These are phyloP conservation scores for Leptonema lineaticorne DNA, from an alignment of 1,140 invertebrate genomes.

Conservation along the genomic window DNA sequence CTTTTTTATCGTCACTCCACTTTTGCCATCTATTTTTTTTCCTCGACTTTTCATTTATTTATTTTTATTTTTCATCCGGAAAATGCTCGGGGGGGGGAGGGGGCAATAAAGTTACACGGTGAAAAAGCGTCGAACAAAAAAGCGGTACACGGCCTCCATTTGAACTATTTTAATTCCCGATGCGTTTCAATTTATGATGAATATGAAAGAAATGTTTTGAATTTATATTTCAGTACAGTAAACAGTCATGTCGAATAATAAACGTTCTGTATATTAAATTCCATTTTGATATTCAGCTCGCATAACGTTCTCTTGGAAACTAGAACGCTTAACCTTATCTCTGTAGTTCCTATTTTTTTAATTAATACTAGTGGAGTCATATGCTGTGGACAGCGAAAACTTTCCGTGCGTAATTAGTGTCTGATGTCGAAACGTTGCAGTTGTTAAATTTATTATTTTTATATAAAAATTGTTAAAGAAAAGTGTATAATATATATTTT, in stretches of 20 bases:
- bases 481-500: too few species aligned
- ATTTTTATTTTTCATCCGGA: not conserved
- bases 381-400: slow-evolving; percentile 29
- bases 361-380: slow-evolving; percentile 26
- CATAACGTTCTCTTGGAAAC: slow-evolving; percentile 19
- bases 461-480: too few species aligned
- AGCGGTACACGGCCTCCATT: not conserved
- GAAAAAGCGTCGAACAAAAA: not conserved
- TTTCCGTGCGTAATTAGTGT: slow-evolving; percentile 29
- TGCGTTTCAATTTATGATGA: too few species aligned
- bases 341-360: slow-evolving; percentile 24
- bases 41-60: slow-evolving; percentile 3
- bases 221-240: not conserved
- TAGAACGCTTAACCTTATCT: slow-evolving; percentile 7
- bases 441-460: not conserved
- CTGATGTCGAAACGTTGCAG: not conserved
- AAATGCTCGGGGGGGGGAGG: not conserved
- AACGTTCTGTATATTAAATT: slow-evolving; percentile 20
- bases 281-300: slow-evolving; percentile 26
- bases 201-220: not conserved
- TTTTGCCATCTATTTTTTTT: too few species aligned
- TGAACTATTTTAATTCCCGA: not conserved
- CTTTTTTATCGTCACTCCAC: not conserved
- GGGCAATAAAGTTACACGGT: slow-evolving; percentile 24
- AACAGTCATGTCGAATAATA: slow-evolving; percentile 6